Conservation (phyloP, 2,888 invertebrate species). For the Pecten maximus region DNA sequence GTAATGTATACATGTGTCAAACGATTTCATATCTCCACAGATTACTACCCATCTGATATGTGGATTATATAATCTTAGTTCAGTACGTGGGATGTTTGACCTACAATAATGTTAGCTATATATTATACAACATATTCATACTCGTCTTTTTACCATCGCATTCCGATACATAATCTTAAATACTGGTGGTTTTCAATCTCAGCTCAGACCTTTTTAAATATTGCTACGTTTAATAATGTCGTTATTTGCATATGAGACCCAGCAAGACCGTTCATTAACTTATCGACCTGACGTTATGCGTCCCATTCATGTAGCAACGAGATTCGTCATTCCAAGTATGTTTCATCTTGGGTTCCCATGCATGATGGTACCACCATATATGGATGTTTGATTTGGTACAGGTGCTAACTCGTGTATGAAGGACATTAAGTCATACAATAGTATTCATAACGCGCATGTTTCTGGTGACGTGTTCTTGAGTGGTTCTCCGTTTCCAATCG, state of each 20-base stretch:
- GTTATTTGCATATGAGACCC: not conserved
- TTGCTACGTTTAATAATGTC: no score
- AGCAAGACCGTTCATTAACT: not conserved
- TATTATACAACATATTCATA: no score
- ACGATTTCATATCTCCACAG: no score
- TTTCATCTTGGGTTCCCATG: not conserved
- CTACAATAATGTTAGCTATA: no score
- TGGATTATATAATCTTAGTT: no score
- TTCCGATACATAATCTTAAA: no score
- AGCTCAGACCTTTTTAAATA: not conserved
- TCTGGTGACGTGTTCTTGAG: not conserved
- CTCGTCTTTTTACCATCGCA: no score
- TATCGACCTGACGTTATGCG: not conserved
- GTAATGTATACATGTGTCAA: no score
- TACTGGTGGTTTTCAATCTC: not conserved
- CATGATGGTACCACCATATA: constrained; percentile 3
- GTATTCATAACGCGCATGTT: not conserved
- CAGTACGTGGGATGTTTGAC: no score
- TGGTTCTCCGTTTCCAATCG: not conserved
- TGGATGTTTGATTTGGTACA: not conserved
- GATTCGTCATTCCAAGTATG: constrained; percentile 3
- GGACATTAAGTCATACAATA: not conserved
- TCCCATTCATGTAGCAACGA: not conserved
- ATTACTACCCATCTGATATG: no score
- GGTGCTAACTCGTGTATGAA: not conserved